Evolutionary conservation across 2,888 invertebrate species (phyloP).

Genomic region (Mactromeris polynyma): DNA sequence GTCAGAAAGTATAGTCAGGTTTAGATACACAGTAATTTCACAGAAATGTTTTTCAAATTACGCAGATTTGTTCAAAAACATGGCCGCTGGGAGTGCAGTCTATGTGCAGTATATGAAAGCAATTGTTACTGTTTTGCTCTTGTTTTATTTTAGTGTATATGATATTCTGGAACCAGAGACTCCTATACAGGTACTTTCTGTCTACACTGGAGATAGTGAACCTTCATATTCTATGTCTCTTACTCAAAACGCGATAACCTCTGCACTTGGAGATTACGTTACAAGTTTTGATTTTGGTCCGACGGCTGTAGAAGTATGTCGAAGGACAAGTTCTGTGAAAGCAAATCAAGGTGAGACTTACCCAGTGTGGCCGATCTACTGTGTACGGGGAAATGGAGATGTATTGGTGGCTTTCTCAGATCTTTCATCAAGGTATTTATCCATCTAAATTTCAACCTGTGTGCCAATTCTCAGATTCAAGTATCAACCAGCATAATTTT

Average conservation of each 20-base stretch:
- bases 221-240: conserved; percentile 69
- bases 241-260: conserved; percentile 86
- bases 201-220: conserved; percentile 69
- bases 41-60: too few relatives aligned
- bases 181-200: conserved; percentile 77
- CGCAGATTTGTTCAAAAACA: too few relatives aligned
- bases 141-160: conserved; percentile 83
- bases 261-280: conserved; percentile 93
- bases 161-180: conserved; percentile 83
- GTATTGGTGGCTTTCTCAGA: conserved; percentile 87
- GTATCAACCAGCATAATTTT: too few relatives aligned
- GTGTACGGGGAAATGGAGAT: conserved; percentile 95
- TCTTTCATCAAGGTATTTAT: conserved; percentile 62
- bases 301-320: conserved; percentile 83
- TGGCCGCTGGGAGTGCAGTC: too few relatives aligned
- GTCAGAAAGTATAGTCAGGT: too few relatives aligned
- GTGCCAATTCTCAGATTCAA: too few relatives aligned
- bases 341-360: conserved; percentile 41
- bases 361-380: conserved; percentile 91
- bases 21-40: too few relatives aligned
- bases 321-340: conserved; percentile 51
- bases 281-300: conserved; percentile 95
- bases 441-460: too few relatives aligned
- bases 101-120: too few relatives aligned
- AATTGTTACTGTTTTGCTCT: background rate